phyloP scores from a whole-genome alignment of 1,140 invertebrate genomes.

The Lamellibrachia luymesi region DNA sequence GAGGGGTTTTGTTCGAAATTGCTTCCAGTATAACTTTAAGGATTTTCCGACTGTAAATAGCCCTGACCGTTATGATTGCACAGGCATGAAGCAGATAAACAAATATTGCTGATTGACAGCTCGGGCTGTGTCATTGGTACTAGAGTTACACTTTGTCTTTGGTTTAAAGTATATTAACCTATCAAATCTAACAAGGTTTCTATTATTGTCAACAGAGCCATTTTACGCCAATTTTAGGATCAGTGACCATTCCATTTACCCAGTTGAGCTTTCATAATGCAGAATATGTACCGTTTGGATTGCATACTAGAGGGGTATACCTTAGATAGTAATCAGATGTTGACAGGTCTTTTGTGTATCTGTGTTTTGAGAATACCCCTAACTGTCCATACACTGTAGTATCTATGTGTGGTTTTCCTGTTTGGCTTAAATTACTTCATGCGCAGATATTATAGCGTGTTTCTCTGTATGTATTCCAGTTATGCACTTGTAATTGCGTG shows the following conservation, averaged over 20 bases:
- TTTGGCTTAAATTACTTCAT: background rate
- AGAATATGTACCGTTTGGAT: background rate
- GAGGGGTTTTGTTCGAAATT: too few relatives aligned
- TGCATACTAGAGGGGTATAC: background rate
- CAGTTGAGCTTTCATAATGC: background rate
- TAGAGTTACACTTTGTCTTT: background rate
- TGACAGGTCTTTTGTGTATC: background rate
- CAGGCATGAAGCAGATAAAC: background rate
- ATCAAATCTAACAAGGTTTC: background rate
- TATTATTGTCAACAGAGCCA: background rate
- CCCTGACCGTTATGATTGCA: background rate
- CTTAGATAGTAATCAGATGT: background rate
- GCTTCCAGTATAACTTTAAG: background rate
- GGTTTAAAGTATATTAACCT: background rate
- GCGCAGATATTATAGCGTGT: background rate
- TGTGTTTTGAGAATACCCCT: background rate
- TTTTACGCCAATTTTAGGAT: background rate
- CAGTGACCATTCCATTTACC: background rate
- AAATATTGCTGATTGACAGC: background rate
- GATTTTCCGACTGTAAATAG: background rate
- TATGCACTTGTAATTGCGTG: background rate
- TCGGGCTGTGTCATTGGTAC: background rate
- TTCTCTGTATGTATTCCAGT: background rate
- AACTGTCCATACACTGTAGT: background rate
- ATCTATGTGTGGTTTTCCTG: background rate